Percentiles rank a stretch among this genome's conserved stretches.
These are phyloP conservation scores for Mormyrus proboscirostris DNA, from an alignment of 2,797 vertebrate species.

Conservation along the genomic window DNA sequence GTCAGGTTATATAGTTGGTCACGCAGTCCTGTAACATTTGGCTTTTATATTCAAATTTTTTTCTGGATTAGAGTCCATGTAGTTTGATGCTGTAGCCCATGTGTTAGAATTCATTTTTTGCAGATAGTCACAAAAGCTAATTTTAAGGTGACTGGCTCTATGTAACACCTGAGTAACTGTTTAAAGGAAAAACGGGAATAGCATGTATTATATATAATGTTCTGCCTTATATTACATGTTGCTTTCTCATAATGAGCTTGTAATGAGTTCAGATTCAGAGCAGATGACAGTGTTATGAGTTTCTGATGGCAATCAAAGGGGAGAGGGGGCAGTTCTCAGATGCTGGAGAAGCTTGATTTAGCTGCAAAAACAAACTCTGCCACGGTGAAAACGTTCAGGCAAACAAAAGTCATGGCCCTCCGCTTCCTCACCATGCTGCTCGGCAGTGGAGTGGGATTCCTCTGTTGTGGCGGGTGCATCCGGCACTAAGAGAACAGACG, in stretches of 20 bases:
- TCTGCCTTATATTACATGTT: not conserved
- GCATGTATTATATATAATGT: not conserved
- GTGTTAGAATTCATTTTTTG: not conserved
- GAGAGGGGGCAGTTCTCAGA: not conserved
- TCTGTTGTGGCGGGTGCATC: not conserved
- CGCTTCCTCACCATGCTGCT: not conserved
- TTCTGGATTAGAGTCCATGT: not conserved
- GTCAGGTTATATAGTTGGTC: not conserved
- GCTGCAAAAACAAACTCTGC: not conserved
- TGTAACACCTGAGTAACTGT: not conserved
- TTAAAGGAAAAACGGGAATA: not conserved
- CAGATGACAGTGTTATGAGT: constrained; percentile 35
- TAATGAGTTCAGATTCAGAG: constrained; percentile 32
- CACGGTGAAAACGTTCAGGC: not conserved
- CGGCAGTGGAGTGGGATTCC: not conserved
- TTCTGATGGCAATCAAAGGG: constrained; percentile 47
- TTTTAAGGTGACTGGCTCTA: not conserved
- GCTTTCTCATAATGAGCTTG: not conserved
- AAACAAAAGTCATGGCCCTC: not conserved
- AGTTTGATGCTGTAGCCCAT: not conserved
- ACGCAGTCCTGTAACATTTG: not conserved
- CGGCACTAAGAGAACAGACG: not conserved
- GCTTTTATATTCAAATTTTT: not conserved
- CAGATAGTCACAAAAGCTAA: not conserved
- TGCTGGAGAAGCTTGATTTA: constrained; percentile 21